phyloP scores from a whole-genome alignment of 37 sponge, comb jelly and placozoan genomes.

The Cliona cf. orientalis region DNA sequence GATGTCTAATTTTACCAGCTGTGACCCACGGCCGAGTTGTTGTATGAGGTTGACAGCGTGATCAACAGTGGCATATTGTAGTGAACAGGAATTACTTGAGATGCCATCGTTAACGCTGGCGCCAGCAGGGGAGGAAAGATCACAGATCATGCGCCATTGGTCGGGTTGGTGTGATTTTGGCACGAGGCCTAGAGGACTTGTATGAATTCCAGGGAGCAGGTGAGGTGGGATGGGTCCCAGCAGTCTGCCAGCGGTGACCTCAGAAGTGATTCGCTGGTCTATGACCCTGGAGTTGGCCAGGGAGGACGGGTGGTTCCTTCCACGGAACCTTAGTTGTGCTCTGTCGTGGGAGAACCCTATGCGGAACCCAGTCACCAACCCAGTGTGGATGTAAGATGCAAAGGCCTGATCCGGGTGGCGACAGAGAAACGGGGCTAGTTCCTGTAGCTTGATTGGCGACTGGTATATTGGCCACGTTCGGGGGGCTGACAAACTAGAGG shows the following conservation, averaged over 20 bases:
- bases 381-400: too few species aligned
- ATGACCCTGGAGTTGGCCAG: neutral
- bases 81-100: neutral
- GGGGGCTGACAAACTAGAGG: too few species aligned
- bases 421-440: too few species aligned
- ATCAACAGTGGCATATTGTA: conserved; percentile 5
- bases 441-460: too few species aligned
- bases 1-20: conserved; percentile 7
- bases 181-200: neutral
- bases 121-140: too few species aligned
- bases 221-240: conserved; percentile 7
- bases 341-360: too few species aligned
- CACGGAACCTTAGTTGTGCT: too few species aligned
- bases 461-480: too few species aligned
- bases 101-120: conserved; percentile 33
- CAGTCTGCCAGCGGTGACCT: neutral
- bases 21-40: neutral
- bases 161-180: conserved; percentile 1
- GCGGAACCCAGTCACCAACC: too few species aligned
- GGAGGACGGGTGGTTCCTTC: neutral
- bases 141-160: too few species aligned
- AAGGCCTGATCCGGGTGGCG: too few species aligned
- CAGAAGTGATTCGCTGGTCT: neutral
- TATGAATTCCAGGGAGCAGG: neutral
- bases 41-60: conserved; percentile 5